phyloP scores from a whole-genome alignment of 2,797 vertebrate species.

The Aldrovandia affinis region DNA sequence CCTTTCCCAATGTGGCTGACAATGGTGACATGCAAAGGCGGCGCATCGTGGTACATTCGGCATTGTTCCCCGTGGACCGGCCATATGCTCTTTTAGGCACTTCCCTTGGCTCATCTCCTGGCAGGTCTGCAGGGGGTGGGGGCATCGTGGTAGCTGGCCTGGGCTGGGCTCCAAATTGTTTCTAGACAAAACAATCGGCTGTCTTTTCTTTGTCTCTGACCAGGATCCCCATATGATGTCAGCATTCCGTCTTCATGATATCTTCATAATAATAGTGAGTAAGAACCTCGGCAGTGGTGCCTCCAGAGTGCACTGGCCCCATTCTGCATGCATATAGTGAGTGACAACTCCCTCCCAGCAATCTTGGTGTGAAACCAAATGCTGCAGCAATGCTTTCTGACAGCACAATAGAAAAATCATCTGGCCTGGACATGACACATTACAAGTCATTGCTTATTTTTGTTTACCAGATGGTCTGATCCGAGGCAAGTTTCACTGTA shows the following conservation, averaged over 20 bases:
- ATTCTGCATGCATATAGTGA: background rate
- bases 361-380: background rate
- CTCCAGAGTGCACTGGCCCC: background rate
- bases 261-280: background rate
- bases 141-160: no score
- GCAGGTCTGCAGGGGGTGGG: no score
- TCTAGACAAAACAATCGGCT: background rate
- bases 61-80: no score
- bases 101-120: no score
- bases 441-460: background rate
- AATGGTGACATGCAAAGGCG: no score
- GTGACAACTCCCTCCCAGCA: background rate
- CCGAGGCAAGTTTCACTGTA: background rate
- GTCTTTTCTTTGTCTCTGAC: background rate
- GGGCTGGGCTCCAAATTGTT: no score
- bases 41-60: no score
- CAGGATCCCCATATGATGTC: background rate
- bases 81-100: no score
- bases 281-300: background rate
- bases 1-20: no score
- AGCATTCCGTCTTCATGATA: background rate
- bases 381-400: background rate
- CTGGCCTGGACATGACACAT: background rate
- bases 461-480: background rate
- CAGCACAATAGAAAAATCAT: background rate